Evolutionary conservation across 2,888 invertebrate species (phyloP).

Genomic region (Acanthosepion pharaonis): DNA sequence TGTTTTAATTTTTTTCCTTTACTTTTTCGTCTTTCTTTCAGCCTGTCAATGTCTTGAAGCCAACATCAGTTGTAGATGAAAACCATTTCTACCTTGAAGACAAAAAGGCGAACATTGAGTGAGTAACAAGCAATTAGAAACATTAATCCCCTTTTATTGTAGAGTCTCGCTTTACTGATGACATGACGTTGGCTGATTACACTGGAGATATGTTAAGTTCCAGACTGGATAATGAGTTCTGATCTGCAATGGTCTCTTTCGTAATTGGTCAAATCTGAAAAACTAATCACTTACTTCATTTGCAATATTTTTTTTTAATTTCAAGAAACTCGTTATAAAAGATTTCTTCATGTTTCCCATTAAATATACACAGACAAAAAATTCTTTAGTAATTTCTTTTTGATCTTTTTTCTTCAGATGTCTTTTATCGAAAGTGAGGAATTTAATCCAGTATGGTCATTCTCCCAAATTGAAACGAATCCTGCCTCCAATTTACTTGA

Average conservation of each 20-base stretch:
- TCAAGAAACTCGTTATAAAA: no score
- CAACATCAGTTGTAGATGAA: constrained; percentile 65
- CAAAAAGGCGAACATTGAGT: constrained; percentile 65
- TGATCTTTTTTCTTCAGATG: constrained; percentile 56
- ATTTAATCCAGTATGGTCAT: constrained; percentile 70
- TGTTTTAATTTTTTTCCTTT: background rate
- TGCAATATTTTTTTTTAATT: no score
- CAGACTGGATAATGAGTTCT: no score
- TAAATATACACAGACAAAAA: no score
- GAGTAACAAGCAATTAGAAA: constrained; percentile 54
- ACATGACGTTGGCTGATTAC: no score
- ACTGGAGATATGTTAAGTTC: no score
- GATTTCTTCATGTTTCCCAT: no score
- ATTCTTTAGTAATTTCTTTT: no score
- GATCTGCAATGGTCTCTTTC: no score
- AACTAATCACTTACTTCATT: no score
- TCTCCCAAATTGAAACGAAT: constrained; percentile 71
- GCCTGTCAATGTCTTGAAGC: constrained; percentile 65
- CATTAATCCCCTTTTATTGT: background rate
- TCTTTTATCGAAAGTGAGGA: constrained; percentile 66
- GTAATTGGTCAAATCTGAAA: no score
- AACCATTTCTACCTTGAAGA: constrained; percentile 65
- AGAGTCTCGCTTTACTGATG: no score
- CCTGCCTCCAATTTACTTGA: constrained; percentile 67
- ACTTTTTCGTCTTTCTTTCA: constrained; percentile 53